phyloP scores from a whole-genome alignment of 1,140 invertebrate species.

The Pseudomyrmex flavicornis region DNA sequence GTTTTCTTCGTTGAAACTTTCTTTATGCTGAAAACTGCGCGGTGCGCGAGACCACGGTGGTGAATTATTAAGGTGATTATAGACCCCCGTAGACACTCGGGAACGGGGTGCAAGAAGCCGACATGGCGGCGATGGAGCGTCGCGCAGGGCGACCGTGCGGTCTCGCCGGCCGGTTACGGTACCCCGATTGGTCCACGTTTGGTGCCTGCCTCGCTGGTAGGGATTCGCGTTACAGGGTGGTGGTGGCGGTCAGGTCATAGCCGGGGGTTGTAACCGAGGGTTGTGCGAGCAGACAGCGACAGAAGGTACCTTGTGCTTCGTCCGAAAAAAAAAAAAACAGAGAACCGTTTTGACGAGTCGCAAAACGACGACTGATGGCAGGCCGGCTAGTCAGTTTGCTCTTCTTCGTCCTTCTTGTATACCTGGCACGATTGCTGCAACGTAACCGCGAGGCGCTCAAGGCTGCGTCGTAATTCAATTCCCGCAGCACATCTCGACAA shows the following conservation, averaged over 20 bases:
- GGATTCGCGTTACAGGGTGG: slow-evolving; percentile 40
- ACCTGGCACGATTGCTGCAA: slow-evolving; percentile 51
- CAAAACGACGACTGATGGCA: slow-evolving; percentile 46
- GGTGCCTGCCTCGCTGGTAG: slow-evolving; percentile 53
- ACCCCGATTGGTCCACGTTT: slow-evolving; percentile 82
- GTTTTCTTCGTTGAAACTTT: slow-evolving; percentile 56
- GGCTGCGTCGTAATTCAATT: slow-evolving; percentile 33
- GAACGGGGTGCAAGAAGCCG: slow-evolving; percentile 49
- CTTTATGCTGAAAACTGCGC: slow-evolving; percentile 56
- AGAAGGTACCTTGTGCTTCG: slow-evolving; percentile 23
- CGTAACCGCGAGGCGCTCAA: slow-evolving; percentile 55
- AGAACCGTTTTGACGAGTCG: slow-evolving; percentile 14
- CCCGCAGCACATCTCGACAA: not conserved
- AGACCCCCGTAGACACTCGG: slow-evolving; percentile 40
- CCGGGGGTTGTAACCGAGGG: not conserved
- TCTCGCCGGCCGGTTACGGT: slow-evolving; percentile 73
- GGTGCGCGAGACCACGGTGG: not conserved
- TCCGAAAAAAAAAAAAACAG: not conserved
- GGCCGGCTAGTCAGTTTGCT: slow-evolving; percentile 64
- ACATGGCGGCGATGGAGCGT: slow-evolving; percentile 60
- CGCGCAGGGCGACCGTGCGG: slow-evolving; percentile 55
- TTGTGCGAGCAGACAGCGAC: not conserved
- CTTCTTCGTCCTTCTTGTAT: slow-evolving; percentile 57
- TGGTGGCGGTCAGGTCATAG: slow-evolving; percentile 46
- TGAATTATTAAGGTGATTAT: slow-evolving; percentile 73